Conservation (phyloP, 2,797 vertebrate species). For the Poliocrania exsul region DNA sequence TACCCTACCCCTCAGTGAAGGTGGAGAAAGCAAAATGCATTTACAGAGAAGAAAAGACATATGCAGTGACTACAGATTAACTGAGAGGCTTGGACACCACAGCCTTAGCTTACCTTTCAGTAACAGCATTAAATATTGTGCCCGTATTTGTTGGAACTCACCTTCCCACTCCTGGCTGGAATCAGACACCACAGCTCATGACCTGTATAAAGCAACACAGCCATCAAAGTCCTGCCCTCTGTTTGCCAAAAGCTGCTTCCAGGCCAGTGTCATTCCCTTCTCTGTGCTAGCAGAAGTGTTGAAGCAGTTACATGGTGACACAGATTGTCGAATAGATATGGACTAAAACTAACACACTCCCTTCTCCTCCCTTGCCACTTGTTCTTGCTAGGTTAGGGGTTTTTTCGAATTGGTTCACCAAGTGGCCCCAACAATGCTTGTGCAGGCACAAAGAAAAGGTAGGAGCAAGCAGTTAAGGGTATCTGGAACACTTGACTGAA, state of each 20-base stretch:
- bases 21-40: not conserved
- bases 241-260: not conserved
- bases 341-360: not conserved
- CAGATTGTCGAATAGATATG: not conserved
- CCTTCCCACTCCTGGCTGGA: not conserved
- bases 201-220: not conserved
- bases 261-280: not conserved
- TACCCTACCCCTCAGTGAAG: not conserved
- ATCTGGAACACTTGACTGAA: not conserved
- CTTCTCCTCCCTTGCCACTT: not conserved
- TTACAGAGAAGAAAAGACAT: not conserved
- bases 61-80: not conserved
- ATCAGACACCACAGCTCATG: not conserved
- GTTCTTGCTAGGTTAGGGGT: not conserved
- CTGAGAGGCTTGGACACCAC: not conserved
- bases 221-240: not conserved
- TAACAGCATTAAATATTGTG: not conserved
- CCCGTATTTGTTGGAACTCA: not conserved
- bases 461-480: not conserved
- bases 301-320: not conserved
- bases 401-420: not conserved
- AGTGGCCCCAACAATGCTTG: not conserved
- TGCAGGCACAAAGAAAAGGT: not conserved
- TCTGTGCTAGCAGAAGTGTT: not conserved
- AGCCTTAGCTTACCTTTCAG: not conserved